Base-by-base conservation (phyloP, 2,888 invertebrate genomes). In the Meiosimyza platycephala region DNA sequence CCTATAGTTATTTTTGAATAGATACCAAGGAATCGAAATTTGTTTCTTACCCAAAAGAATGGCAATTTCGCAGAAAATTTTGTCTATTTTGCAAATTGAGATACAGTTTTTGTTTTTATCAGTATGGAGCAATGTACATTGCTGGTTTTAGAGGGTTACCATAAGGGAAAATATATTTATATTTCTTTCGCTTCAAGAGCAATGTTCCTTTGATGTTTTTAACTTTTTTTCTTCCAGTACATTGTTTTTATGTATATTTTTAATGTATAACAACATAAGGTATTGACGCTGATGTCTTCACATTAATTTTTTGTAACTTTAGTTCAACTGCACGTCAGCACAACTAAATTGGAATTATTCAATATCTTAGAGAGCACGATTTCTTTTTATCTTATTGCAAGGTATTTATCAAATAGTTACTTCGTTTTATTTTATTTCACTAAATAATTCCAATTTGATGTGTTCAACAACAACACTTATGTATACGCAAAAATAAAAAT, bases 281-380 rank as follows among this genome's bases (percentile, higher is more conserved):
- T 79, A 79, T 77, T 77, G 76, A 75, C 76, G 78, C 79, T 78
- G 78, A 77, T 77, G 48, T 73, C 59, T 65, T 64, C 64, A 64
- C 51, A 47, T 69, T 68, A 62, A n/a, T 64, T 74, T 75, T 74
- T 51, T 72, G 62, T 40, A 68, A 22, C 65, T 59, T 67, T 57
- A 52, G 22, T 63, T 72, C 68, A 80, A 79, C 79, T 80, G 80
- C 83, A 84, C 84, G 85, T 80, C 84, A 83, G 80, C 83, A 81
- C 82, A 79, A 78, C 72, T 75, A 76, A 78, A 79, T 60, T 76
- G 74, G 74, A 65, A 77, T 77, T 77, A 76, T 75, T 76, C 65
- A 48, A 71, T 63, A 63, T 11, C 52, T 50, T 16, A 70, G 40
- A 72, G 22, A 75, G 50, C 40, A 51, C 69, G 50, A 15, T 50